Conservation (phyloP, 2,113 vertebrate species). For the Lipophrys pholis region DNA sequence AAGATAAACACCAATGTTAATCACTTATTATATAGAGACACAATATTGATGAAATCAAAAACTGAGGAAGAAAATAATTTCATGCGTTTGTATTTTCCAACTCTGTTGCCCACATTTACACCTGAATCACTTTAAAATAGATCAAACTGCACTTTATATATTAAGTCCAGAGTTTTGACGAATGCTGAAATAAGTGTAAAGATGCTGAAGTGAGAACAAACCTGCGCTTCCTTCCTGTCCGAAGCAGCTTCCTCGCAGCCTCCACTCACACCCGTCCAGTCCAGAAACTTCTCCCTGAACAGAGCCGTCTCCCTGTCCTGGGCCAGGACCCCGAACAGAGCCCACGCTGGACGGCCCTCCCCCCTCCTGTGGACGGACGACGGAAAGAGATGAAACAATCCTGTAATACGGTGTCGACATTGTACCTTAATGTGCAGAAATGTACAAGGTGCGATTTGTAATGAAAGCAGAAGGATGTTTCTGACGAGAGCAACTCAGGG, state of each 20-base stretch:
- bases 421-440: no score
- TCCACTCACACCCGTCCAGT: constrained; percentile 64
- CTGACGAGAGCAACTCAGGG: no score
- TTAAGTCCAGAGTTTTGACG: neutral
- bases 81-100: no score
- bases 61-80: no score
- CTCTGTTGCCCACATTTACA: no score
- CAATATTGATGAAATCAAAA: no score
- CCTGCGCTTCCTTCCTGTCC: constrained; percentile 58
- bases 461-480: no score
- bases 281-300: constrained; percentile 85
- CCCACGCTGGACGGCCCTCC: constrained; percentile 83
- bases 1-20: no score
- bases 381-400: no score
- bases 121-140: neutral
- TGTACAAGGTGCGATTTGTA: no score
- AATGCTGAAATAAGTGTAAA: neutral
- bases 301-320: constrained; percentile 80
- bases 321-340: constrained; percentile 79
- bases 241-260: constrained; percentile 10
- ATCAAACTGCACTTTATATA: neutral
- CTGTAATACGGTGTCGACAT: no score
- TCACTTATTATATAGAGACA: no score
- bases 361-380: constrained; percentile 72
- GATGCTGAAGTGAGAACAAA: neutral